Evolutionary conservation across 2,888 invertebrate genomes (phyloP).

Genomic region (Chloromyia formosa): DNA sequence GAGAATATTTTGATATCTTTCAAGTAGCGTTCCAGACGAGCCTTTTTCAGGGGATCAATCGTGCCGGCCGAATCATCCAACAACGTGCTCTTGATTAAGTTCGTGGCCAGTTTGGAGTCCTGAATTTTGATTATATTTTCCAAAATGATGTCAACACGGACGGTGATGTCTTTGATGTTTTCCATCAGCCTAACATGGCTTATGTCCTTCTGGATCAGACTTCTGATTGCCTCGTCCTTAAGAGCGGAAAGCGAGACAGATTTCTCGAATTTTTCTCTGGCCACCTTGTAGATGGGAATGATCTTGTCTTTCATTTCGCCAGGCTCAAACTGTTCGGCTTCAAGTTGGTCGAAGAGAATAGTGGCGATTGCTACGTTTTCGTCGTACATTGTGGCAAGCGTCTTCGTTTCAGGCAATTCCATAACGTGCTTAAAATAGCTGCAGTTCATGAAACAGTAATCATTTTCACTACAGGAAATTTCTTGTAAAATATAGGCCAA

Average conservation of each 20-base stretch:
- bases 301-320: background rate
- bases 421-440: constrained; percentile 54
- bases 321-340: background rate
- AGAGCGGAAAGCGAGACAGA: constrained; percentile 50
- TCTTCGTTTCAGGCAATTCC: constrained; percentile 54
- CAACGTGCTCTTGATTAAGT: constrained; percentile 64
- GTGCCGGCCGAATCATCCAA: constrained; percentile 64
- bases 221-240: constrained; percentile 23
- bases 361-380: constrained; percentile 56
- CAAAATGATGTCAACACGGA: constrained; percentile 56
- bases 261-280: constrained; percentile 41
- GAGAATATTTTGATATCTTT: constrained; percentile 73
- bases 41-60: constrained; percentile 57
- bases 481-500: constrained; percentile 57
- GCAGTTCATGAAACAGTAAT: constrained; percentile 51
- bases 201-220: constrained; percentile 54
- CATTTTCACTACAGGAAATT: constrained; percentile 50
- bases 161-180: constrained; percentile 56
- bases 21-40: constrained; percentile 67
- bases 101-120: constrained; percentile 58
- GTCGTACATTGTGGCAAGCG: constrained; percentile 53
- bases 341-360: constrained; percentile 54
- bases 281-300: constrained; percentile 15
- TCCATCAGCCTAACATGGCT: constrained; percentile 55
- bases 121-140: constrained; percentile 59